Base-by-base conservation (phyloP, 2,797 vertebrate species). In the Myotis findleyi region DNA sequence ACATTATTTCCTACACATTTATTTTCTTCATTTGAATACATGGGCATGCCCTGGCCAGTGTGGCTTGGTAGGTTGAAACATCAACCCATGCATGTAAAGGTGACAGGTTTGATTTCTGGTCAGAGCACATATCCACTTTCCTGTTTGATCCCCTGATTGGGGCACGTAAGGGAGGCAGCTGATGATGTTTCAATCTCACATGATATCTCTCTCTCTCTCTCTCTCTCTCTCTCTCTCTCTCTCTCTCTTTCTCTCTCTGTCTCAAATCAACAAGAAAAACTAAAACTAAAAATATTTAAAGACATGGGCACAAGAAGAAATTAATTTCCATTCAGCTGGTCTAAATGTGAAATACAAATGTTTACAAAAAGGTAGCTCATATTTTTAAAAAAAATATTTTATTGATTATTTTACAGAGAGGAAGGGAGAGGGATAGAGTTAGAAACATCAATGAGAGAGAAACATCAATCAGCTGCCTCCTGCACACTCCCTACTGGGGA, bases 1-100 rank as follows among this genome's bases (percentile, higher is more conserved):
- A 25, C 10, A 68, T 91, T 55, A 41, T 84, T 62, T 91, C 16
- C 25, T 75, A 69, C 17, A 69, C 36, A 91, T 55, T 84, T 20
- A 47, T 91, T 55, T 73, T 73, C 72, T 87, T 47, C 18, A 69
- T 47, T 84, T 88, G 79, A 87, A 93, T 82, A 41, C 11, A 16
- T 17, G 6, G 36, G 16, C 13, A 77, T 2, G 62, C 62, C 13
- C 62, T n/a, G 62, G 62, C 62, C 62, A 64, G 62, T 64, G 30
- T n/a, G 62, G 14, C 30, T n/a, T 17, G 62, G 62, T 64, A 17
- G 62, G 62, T 64, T n/a, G 30, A n/a, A 64, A 30, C 30, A 8
- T n/a, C 62, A 64, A 17, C 30, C 13, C 6, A 6, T n/a, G 30
- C 14, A n/a, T 30, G 6, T 17, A 64, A 64, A n/a, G 27, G 62